phyloP scores from a whole-genome alignment of 2,888 invertebrate species.

The Thereva unica region DNA sequence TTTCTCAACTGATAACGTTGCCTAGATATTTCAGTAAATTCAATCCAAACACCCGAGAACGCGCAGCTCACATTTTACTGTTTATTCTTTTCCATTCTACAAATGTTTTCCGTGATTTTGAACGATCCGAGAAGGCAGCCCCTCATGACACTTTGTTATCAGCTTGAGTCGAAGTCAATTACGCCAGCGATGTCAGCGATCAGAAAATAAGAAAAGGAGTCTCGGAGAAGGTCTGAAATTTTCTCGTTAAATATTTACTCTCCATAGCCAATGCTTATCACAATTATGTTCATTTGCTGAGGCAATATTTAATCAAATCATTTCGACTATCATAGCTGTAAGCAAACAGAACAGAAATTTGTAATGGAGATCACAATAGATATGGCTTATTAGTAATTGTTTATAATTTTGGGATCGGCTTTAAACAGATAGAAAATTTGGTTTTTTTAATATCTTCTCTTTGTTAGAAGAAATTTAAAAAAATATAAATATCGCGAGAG shows the following conservation, averaged over 20 bases:
- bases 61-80: neutral
- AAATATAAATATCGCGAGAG: too few species aligned
- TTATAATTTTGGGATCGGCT: too few species aligned
- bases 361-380: too few species aligned
- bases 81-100: conserved; percentile 20
- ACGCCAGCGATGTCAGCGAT: conserved; percentile 15
- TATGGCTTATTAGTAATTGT: too few species aligned
- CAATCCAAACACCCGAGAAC: neutral
- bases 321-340: conserved; percentile 12
- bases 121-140: neutral
- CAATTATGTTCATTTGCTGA: conserved; percentile 24
- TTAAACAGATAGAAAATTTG: too few species aligned
- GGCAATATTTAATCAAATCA: conserved; percentile 16
- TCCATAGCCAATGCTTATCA: conserved; percentile 19
- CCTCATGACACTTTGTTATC: conserved; percentile 34
- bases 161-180: conserved; percentile 19
- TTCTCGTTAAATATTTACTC: conserved; percentile 15
- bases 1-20: conserved; percentile 27
- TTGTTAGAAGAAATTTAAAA: too few species aligned
- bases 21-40: conserved; percentile 14
- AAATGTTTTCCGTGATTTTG: neutral
- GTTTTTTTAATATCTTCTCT: too few species aligned
- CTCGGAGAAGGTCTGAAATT: conserved; percentile 17
- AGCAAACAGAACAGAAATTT: conserved; percentile 3
- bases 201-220: conserved; percentile 10